Base-by-base conservation (phyloP, 1,140 invertebrate genomes). In the Leguminivora glycinivorella region DNA sequence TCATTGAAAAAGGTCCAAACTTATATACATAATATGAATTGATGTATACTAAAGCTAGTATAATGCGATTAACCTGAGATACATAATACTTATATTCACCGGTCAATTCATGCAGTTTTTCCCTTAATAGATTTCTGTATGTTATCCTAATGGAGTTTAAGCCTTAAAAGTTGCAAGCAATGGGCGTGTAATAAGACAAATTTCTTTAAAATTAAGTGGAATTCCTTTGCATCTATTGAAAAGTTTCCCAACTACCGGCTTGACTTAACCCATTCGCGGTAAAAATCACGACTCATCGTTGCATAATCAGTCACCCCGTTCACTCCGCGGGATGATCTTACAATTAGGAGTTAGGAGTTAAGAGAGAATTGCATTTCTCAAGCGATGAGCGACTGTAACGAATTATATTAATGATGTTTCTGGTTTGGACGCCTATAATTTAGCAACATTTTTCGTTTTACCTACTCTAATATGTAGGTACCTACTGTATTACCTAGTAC, bases 311-410 rank as follows among this genome's bases (percentile, higher is more conserved):
- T 83, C 79, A 85, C 83, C 83, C 83, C 78, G 47, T 71, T 83
- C 80, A 70, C 56, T 77, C 67, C 71, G 74, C 74, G 69, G 77
- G 77, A 82, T 84, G 83, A 85, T 87, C 80, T 84, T 84, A 83
- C 84, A 84, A 88, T 88, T 88, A 88, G 77, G 76, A 80, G 80
- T 82, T 77, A 81, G n/a, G n/a, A n/a, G n/a, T n/a, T n/a, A 77
- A 63, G n/a, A 31, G 12, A 17, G 47, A 17, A 31, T 17, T 63
- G 1, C 58, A 31, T 29, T 26, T 29, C 26, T 29, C 0, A 29
- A 29, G 26, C 58, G n/a, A n/a, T 29, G 25, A 63, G 58, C 58
- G 58, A 60, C 25, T 25, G 24, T 25, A 29, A 14, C 24, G 0
- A 63, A 17, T 63, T 12, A 58, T 25, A 58, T 58, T 26, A 60